Evolutionary conservation across 2,113 vertebrate genomes (phyloP), one percentile per base, ranked within the genome.

Genomic region (Dascyllus trimaculatus): DNA sequence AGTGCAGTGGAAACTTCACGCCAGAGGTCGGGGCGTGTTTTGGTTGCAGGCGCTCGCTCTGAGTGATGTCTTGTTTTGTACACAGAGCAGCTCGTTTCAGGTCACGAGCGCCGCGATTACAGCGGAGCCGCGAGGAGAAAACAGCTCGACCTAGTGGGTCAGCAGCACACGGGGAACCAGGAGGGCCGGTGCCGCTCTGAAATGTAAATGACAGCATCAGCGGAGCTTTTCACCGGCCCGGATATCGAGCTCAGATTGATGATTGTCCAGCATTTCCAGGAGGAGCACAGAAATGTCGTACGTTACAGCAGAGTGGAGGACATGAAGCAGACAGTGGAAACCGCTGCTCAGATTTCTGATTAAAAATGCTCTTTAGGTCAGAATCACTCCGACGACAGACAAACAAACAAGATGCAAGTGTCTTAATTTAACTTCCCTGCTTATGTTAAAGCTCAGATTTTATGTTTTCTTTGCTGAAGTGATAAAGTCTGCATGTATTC

Each of bases 21-120:
- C 35, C 64, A 53, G 56, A 88, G 79, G 85, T 82, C 85, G 64
- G 52, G 10, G 18, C 57, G 69, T 72, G 73, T 82, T 75, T 62
- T 68, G 51, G 63, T 71, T 79, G 74, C 52, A 46, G 38, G 65
- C 21, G 38, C 53, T 38, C 72, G 60, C 58, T 66, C 38, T 32
- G 66, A 52, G 57, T 48, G 45, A 58, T 46, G 61, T 40, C 45
- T 29, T 91, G 82, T 92, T 92, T 81, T 90, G 87, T 91, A 92
- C 85, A 92, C 88, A 91, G 58, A 81, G 70, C 56, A 1, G 81
- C 58, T 79, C 66, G 66, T 71, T 80, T 63, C 57, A 77, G 79
- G 70, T 78, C 80, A 64, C 11, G 46, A 67, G 75, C 74, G 75
- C 53, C 40, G 46, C 32, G 40, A 75, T 51, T 21, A 54, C 52